Evolutionary conservation across 2,888 invertebrate species (phyloP), one percentile per base, ranked within the genome.

Genomic region (Drosophila longiperda): DNA sequence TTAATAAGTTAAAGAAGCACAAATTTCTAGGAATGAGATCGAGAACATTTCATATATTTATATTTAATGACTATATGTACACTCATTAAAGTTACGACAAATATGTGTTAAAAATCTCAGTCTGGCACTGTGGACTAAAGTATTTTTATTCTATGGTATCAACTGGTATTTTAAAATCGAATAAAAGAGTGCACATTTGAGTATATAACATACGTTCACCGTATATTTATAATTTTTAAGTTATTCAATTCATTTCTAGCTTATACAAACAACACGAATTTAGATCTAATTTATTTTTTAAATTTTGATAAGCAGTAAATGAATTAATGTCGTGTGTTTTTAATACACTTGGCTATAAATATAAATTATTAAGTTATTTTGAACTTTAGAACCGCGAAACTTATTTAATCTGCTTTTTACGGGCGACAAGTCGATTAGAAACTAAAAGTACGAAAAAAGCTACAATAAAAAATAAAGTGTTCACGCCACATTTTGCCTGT

Each of bases 371-470:
- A 33, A 61, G 58, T 54, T 23, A 20, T 11, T 40, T 34, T 53
- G 82, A 48, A 84, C 88, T 82, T 87, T 82, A 79, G 82, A 85
- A 88, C 48, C 60, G 32, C 52, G 40, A 52, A 36, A 52, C 64
- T 40, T 26, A 55, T 42, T 59, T 73, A 87, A 87, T 87, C 80
- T 42, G 48, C 29, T 58, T 50, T 61, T 38, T 50, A 40, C 45
- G 36, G 48, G 23, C 40, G 40, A 48, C 49, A 48, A 20, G 29
- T 34, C 59, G 87, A 83, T 83, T 86, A 86, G 59, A 61, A 66
- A 67, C 61, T 61, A 84, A 86, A 86, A 88, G 83, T 83, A 42
- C 64, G 72, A 33, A 38, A 73, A 59, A 54, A 17, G 1, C 15
- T 9, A 38, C 54, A 29, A 36, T 29, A 52, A 66, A 38, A 65